Evolutionary conservation across 2,888 invertebrate genomes (phyloP), one percentile per base, ranked within the genome.

Genomic region (Acronicta psi): DNA sequence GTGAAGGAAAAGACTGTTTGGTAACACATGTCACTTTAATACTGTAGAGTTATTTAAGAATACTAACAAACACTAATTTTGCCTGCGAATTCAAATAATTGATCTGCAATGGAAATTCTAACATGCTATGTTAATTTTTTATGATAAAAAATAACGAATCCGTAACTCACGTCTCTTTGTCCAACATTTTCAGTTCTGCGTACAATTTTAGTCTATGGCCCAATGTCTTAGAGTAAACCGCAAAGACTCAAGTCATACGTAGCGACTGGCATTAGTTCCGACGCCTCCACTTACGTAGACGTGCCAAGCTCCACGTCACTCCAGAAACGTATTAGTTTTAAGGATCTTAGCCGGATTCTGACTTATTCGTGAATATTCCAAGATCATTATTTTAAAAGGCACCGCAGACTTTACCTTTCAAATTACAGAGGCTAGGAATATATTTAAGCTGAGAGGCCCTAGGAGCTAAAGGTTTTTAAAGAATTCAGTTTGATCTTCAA

Each of bases 241-340:
- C 75, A 75, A 72, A 62, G 66, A 64, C 54, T 58, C 50, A 44
- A 72, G 65, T 63, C 65, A 66, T 68, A 67, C 67, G 67, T 56
- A 75, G 41, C 44, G 46, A 44, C 56, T 54, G 66, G 61, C 55
- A 59, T 68, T 64, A 73, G 70, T 62, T 73, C 67, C 67, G 41
- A 52, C 63, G 37, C 47, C 57, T 45, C 55, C 53, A 47, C 56
- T 62, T 64, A 67, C 59, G 56, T 45, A 59, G 54, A 61, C 42
- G 59, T 62, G 59, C 55, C 67, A 37, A 23, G 70, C 55, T 66
- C 68, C 68, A 68, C 46, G 71, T 69, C 75, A 59, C 59, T 71
- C 53, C 37, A 16, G 36, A 44, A 47, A 52, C 61, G 59, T 71
- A 71, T 74, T 65, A 74, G 59, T 70, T 73, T 52, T 61, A 53